Conservation (phyloP, 2,888 invertebrate species). For the Hecatera dysodea region DNA sequence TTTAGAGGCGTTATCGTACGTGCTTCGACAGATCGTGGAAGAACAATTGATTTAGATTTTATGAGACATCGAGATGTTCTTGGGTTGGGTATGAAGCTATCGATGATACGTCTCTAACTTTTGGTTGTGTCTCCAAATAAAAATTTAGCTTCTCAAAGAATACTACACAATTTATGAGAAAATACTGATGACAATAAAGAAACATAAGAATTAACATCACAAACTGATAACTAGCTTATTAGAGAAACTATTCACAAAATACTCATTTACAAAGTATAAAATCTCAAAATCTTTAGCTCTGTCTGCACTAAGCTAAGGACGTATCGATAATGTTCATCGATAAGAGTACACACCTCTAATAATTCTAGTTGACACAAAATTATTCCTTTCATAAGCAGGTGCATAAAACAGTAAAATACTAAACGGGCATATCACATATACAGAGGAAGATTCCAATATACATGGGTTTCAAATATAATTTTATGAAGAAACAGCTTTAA, state of each 20-base stretch:
- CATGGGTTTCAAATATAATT: slow-evolving; percentile 27
- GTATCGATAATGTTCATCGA: slow-evolving; percentile 30
- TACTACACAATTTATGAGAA: background rate
- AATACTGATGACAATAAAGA: background rate
- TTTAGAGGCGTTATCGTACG: slow-evolving; percentile 57
- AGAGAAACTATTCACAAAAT: background rate
- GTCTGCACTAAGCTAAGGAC: background rate
- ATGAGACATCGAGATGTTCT: slow-evolving; percentile 8
- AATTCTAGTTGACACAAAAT: slow-evolving; percentile 56
- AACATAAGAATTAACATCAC: background rate
- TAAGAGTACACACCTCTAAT: slow-evolving; percentile 38
- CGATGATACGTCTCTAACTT: background rate
- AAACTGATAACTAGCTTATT: background rate
- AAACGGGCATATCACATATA: slow-evolving; percentile 22
- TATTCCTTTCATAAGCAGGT: slow-evolving; percentile 45
- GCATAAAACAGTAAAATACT: slow-evolving; percentile 49
- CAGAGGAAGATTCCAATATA: slow-evolving; percentile 25
- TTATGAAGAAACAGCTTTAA: slow-evolving; percentile 28
- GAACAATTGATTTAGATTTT: slow-evolving; percentile 47
- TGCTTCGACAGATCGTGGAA: slow-evolving; percentile 31
- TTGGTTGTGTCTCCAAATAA: background rate
- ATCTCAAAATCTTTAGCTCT: no score
- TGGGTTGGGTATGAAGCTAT: background rate
- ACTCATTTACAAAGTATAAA: background rate
- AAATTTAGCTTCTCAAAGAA: background rate